A percentile compares a stretch with the other conserved stretches of the same genome.
phyloP scores from a whole-genome alignment of 35 echinoderm and acorn worm genomes.

The Nesometra sesokonis region DNA sequence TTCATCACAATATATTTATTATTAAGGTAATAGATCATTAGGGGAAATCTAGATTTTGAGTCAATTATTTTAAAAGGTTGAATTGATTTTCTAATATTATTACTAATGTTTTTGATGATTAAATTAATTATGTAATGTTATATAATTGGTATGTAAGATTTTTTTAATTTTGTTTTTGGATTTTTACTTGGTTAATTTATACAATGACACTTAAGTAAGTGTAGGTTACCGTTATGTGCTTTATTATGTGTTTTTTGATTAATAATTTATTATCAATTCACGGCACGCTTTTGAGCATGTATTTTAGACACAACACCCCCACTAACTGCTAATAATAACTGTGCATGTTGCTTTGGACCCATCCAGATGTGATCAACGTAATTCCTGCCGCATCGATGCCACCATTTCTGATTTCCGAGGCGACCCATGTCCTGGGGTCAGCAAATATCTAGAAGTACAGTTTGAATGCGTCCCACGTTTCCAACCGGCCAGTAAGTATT shows the following conservation, averaged over 20 bases:
- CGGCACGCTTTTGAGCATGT: background rate
- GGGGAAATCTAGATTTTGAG: too few species aligned
- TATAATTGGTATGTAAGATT: too few species aligned
- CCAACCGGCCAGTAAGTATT: conserved; percentile 43
- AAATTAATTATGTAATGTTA: too few species aligned
- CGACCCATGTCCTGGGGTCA: conserved; percentile 28
- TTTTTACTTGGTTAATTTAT: too few species aligned
- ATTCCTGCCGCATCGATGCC: conserved; percentile 14
- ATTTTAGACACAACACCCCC: background rate
- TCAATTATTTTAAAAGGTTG: too few species aligned
- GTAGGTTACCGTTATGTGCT: background rate
- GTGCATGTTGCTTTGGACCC: conserved; percentile 48
- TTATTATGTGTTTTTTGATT: background rate
- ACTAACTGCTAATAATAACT: conserved; percentile 2
- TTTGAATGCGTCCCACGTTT: conserved; percentile 28
- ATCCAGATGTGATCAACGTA: conserved; percentile 29
- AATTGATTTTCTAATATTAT: too few species aligned
- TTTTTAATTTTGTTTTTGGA: too few species aligned
- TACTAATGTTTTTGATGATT: too few species aligned
- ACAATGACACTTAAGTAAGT: too few species aligned
- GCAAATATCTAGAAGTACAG: conserved; percentile 59
- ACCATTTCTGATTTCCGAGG: background rate
- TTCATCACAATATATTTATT: too few species aligned
- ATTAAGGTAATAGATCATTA: too few species aligned
- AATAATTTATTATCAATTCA: background rate